Evolutionary conservation across 2,888 invertebrate species (phyloP), one percentile per base, ranked within the genome.

Genomic region (Dichetophora obliterata): DNA sequence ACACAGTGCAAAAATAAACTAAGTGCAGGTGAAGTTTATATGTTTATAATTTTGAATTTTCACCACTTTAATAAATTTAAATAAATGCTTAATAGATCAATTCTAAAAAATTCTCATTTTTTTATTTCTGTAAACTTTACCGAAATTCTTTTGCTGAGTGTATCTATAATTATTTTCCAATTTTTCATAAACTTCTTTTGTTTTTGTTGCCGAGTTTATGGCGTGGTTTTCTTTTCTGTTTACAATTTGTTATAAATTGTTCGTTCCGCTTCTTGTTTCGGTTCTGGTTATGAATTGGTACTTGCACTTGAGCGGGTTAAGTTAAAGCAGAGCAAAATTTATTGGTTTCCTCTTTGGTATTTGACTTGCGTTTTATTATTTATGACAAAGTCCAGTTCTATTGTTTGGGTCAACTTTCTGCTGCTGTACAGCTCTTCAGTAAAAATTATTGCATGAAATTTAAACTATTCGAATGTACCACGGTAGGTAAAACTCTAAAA

Each of bases 361-460:
- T 52, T 72, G 72, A 72, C 59, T 72, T 48, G 27, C n/a, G 61
- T 43, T 72, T 43, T 61, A 72, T 72, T 61, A 72, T 71, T 72
- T 72, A 61, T 61, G 71, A 16, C 16, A 14, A 57, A 27, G 22
- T 59, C 54, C 37, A 37, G 14, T 34, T 27, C 31, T 3, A 31
- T 34, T 70, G 70, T 70, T 70, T 70, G 54, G 16, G 31, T 27
- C 9, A 69, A 9, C 48, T 37, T 14, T 5, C 14, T 27, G 52
- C 68, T 52, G 68, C 52, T 14, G 52, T 14, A 27, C 16, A 8
- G 22, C 54, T 43, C 14, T 43, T 43, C 1, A 43, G 11, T 43
- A 11, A 43, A 54, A 54, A 54, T 19, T 19, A 19, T 54, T n/a
- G n/a, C n/a, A 19, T 19, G 2, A 22, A 54, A 54, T 54, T 19